A percentile compares a stretch with the other conserved stretches of the same genome.
These are phyloP conservation scores for Pangasius mekongensis DNA, from an alignment of 2,797 vertebrate species.

Conservation along the genomic window DNA sequence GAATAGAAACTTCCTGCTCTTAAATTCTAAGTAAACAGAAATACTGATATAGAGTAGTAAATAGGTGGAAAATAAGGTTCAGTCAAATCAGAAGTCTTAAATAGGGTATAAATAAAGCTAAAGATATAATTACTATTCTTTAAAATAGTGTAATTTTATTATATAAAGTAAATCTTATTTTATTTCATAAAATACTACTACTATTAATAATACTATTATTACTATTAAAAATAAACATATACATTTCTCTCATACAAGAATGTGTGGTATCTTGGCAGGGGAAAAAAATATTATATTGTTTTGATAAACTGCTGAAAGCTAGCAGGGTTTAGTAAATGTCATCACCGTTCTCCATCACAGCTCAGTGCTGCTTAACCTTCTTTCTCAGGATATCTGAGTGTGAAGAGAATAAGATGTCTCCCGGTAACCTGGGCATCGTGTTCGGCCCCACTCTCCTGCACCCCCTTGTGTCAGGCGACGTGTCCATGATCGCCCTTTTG, in stretches of 20 bases:
- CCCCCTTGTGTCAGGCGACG: constrained; percentile 72
- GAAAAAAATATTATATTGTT: background rate
- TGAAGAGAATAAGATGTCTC: constrained; percentile 93
- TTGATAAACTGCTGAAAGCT: background rate
- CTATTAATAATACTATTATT: background rate
- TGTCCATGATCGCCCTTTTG: constrained; percentile 81
- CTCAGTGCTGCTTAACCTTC: background rate
- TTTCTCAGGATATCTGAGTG: constrained; percentile 82
- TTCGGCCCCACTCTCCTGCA: constrained; percentile 92
- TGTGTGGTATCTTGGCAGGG: background rate
- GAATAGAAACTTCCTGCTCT: background rate
- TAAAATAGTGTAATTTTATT: background rate
- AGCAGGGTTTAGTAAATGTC: background rate
- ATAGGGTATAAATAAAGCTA: background rate
- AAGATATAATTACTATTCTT: background rate
- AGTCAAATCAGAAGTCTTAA: too few species aligned
- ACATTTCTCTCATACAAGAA: background rate
- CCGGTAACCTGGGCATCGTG: constrained; percentile 91
- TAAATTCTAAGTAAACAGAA: background rate
- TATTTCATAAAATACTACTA: background rate
- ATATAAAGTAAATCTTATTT: background rate
- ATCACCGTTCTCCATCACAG: background rate
- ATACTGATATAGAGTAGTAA: too few species aligned
- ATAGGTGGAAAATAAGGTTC: too few species aligned
- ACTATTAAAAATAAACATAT: background rate